Evolutionary conservation across 1,140 invertebrate genomes (phyloP), one percentile per base, ranked within the genome.

Genomic region (Drosophila insularis): DNA sequence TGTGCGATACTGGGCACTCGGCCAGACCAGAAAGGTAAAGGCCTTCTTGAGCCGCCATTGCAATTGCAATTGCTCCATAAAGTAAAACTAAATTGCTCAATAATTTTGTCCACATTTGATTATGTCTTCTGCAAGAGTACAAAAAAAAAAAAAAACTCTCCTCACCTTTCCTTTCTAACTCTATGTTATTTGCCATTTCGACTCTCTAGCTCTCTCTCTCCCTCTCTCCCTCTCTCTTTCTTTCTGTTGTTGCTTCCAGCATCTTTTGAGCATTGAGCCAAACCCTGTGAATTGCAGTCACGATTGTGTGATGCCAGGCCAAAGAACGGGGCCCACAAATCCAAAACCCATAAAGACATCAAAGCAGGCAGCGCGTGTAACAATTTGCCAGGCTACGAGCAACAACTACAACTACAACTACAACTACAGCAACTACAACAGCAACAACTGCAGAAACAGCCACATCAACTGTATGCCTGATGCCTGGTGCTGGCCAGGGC

Each of bases 21-120:
- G 17, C 39, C 50, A 27, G 27, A 23, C 17, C 50, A 23, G 50
- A 32, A 8, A 21, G 17, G 17, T 23, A 32, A 39, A 43, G 14
- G 14, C 13, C 31, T 69, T 56, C 37, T 21, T 53, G 37, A 35
- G 19, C 50, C 23, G 32, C 58, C 54, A 31, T 21, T 32, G 64
- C 67, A 72, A 79, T 63, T 76, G 74, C 86, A 89, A 89, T 89
- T 89, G 85, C 85, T 89, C 85, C 85, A 89, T 89, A 89, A 89
- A 89, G 78, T 89, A 89, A 89, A 89, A 89, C 85, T 89, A 89
- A 89, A 89, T 89, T 90, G 85, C 85, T 89, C 85, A 89, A 89
- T 89, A 89, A 89, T 89, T 89, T 89, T 89, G 85, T 89, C 85
- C 85, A 89, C 85, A 89, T 89, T 89, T 89, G 84, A 89, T 89